Evolutionary conservation across 2,113 vertebrate species (phyloP).

Genomic region (Alligator sinensis): DNA sequence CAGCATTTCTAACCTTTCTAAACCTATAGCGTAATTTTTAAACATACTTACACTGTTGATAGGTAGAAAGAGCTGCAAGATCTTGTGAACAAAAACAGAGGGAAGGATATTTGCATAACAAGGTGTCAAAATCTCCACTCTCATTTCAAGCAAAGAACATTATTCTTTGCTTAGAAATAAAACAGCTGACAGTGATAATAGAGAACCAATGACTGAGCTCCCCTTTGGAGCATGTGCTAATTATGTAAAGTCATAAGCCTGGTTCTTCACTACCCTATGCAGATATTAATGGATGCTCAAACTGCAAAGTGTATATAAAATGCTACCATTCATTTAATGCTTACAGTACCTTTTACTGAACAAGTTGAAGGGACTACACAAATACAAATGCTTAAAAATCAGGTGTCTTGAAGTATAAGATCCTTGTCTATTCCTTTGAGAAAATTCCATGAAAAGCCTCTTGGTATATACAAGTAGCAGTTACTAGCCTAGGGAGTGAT

Average conservation of each 20-base stretch:
- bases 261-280: background rate
- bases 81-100: background rate
- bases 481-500: background rate
- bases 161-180: background rate
- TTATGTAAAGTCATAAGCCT: background rate
- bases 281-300: background rate
- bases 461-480: background rate
- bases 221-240: background rate
- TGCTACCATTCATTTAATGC: background rate
- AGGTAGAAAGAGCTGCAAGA: background rate
- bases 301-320: background rate
- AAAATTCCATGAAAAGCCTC: background rate
- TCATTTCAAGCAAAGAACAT: rapidly evolving
- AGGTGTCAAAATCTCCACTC: background rate
- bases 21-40: background rate
- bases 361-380: background rate
- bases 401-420: background rate
- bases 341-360: background rate
- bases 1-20: background rate
- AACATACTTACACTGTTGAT: background rate
- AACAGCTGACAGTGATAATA: background rate
- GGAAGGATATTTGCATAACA: background rate
- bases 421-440: background rate
- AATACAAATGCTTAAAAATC: background rate
- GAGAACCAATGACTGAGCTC: rapidly evolving